A percentile compares a stretch with the other conserved stretches of the same genome.
Conservation (phyloP, 1,140 invertebrate species). For the Aricia agestis region DNA sequence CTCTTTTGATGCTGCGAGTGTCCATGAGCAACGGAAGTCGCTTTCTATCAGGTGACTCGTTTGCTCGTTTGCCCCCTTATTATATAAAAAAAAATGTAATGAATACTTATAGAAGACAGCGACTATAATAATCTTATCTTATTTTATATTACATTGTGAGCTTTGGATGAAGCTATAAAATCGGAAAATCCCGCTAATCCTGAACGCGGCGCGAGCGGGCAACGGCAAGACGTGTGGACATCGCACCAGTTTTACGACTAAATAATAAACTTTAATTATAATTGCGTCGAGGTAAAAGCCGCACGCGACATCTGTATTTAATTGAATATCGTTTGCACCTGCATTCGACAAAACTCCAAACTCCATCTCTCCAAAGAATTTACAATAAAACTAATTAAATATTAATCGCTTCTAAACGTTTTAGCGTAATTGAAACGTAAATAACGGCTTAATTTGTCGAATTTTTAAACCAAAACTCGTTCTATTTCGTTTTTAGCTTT, state of each 20-base stretch:
- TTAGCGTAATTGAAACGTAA: slow-evolving; percentile 13
- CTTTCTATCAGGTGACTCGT: too few relatives aligned
- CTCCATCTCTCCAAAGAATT: slow-evolving; percentile 50
- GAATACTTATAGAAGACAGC: background rate
- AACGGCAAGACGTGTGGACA: slow-evolving; percentile 20
- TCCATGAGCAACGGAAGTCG: too few relatives aligned
- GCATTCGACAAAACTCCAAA: slow-evolving; percentile 44
- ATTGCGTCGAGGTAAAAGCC: slow-evolving; percentile 62
- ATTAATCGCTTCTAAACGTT: slow-evolving; percentile 44
- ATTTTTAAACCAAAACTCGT: background rate
- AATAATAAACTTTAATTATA: slow-evolving; percentile 74
- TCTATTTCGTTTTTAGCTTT: background rate
- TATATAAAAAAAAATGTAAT: too few relatives aligned
- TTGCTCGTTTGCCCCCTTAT: too few relatives aligned
- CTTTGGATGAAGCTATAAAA: slow-evolving; percentile 22
- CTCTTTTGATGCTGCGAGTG: too few relatives aligned
- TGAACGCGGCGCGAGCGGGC: too few relatives aligned
- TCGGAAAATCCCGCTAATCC: slow-evolving; percentile 41
- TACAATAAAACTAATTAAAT: slow-evolving; percentile 57
- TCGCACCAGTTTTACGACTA: slow-evolving; percentile 56
- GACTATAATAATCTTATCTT: slow-evolving; percentile 1
- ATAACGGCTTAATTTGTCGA: slow-evolving; percentile 3
- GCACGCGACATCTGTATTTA: slow-evolving; percentile 73
- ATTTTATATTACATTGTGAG: slow-evolving; percentile 18
- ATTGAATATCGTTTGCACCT: slow-evolving; percentile 66